phyloP scores from a whole-genome alignment of 2,888 invertebrate species.

The Erebia palarica region DNA sequence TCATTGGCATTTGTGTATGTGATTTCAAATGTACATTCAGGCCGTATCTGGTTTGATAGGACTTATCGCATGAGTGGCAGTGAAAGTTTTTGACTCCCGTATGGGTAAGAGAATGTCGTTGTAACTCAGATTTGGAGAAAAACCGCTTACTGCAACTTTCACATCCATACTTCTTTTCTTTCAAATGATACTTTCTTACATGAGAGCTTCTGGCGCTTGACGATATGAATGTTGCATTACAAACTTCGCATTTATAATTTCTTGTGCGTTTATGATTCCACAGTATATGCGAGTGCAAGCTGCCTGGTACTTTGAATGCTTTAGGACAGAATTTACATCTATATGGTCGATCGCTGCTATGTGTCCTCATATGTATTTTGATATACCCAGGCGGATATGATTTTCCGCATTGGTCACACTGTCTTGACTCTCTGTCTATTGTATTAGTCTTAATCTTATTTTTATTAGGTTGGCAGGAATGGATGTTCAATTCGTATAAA shows the following conservation, averaged over 20 bases:
- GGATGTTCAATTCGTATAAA: conserved; percentile 54
- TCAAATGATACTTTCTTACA: conserved; percentile 73
- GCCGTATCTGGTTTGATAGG: conserved; percentile 76
- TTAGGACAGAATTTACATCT: conserved; percentile 76
- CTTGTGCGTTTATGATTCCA: conserved; percentile 77
- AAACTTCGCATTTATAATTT: conserved; percentile 75
- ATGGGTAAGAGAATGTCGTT: conserved; percentile 72
- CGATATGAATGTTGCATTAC: conserved; percentile 75
- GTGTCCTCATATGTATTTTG: conserved; percentile 73
- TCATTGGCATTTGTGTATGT: conserved; percentile 57
- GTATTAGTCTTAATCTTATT: conserved; percentile 55
- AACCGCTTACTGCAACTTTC: conserved; percentile 74
- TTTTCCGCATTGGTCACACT: conserved; percentile 78
- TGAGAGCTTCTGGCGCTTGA: conserved; percentile 74
- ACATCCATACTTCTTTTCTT: conserved; percentile 76
- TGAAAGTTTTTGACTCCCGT: conserved; percentile 78
- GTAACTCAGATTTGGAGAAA: conserved; percentile 73
- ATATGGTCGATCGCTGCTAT: conserved; percentile 66
- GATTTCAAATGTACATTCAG: conserved; percentile 76
- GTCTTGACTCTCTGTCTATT: conserved; percentile 58
- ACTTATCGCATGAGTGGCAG: conserved; percentile 75
- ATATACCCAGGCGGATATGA: conserved; percentile 77
- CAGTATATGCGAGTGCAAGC: conserved; percentile 70
- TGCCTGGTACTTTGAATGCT: conserved; percentile 75
- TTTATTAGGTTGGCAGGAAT: conserved; percentile 63